Percentiles rank a stretch among this genome's conserved stretches.
These are phyloP conservation scores for Galemys pyrenaicus DNA, from an alignment of 2,113 vertebrate genomes.

Conservation along the genomic window DNA sequence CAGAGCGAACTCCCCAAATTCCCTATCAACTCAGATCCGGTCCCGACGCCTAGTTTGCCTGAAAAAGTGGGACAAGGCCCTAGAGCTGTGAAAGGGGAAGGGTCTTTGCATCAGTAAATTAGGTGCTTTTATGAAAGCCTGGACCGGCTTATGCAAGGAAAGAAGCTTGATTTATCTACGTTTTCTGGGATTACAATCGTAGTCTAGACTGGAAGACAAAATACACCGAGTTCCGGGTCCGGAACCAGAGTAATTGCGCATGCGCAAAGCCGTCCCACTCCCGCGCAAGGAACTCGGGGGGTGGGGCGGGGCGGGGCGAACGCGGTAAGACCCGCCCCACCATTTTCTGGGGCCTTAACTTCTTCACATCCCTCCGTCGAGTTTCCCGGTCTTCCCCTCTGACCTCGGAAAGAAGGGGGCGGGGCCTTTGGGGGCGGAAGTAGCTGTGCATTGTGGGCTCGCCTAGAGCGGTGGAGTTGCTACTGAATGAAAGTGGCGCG, in stretches of 20 bases:
- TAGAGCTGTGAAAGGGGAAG: not conserved
- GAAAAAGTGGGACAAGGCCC: not conserved
- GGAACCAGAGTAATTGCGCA: accelerated
- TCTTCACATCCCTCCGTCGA: accelerated
- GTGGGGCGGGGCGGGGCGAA: too few relatives aligned
- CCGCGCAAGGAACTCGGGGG: accelerated
- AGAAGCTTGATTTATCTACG: not conserved
- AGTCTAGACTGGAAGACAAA: accelerated
- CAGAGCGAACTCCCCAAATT: not conserved
- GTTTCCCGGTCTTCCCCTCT: not conserved
- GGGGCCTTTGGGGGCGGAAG: conserved; percentile 46
- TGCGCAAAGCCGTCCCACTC: accelerated
- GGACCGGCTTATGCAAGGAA: not conserved
- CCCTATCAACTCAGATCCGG: not conserved
- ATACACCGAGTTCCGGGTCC: accelerated
- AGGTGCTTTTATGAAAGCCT: not conserved
- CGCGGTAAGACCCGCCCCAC: not conserved
- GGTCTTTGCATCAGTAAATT: not conserved
- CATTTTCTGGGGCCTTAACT: accelerated
- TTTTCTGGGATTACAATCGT: accelerated
- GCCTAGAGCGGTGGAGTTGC: conserved; percentile 65
- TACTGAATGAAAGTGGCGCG: conserved; percentile 81
- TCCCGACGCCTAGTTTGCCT: not conserved
- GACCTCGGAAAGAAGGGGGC: conserved; percentile 73
- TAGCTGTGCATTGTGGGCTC: conserved; percentile 81